Evolutionary conservation across 2,797 vertebrate genomes (phyloP).

Genomic region (Poeciliopsis turneri): DNA sequence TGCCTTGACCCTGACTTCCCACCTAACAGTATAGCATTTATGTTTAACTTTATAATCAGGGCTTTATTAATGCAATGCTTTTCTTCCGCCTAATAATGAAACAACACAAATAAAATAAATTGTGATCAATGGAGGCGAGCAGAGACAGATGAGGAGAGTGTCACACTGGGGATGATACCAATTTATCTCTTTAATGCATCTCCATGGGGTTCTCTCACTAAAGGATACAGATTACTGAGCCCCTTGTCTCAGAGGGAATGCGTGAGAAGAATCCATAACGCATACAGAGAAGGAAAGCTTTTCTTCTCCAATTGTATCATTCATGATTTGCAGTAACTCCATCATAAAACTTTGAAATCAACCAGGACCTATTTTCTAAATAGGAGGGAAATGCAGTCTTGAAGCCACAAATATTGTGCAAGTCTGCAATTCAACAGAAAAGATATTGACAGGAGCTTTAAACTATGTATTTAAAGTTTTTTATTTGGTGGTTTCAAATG

Average conservation of each 20-base stretch:
- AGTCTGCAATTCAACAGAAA: conserved; percentile 1
- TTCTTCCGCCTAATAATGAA: conserved; percentile 85
- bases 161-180: conserved; percentile 84
- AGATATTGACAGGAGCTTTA: no score
- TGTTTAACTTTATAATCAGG: conserved; percentile 83
- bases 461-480: background rate
- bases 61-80: conserved; percentile 85
- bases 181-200: conserved; percentile 90
- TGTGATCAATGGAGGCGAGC: conserved; percentile 86
- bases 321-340: conserved; percentile 66
- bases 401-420: background rate
- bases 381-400: background rate
- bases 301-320: conserved; percentile 66
- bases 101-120: conserved; percentile 89
- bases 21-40: conserved; percentile 77
- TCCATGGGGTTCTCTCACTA: conserved; percentile 85
- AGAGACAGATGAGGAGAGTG: conserved; percentile 87
- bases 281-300: conserved; percentile 72
- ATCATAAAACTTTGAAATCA: conserved; percentile 56
- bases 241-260: conserved; percentile 79
- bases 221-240: conserved; percentile 85
- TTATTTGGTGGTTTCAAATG: background rate
- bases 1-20: conserved; percentile 71
- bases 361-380: background rate
- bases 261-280: conserved; percentile 81